These are phyloP conservation scores for Argyresthia goedartella DNA, from an alignment of 2,888 invertebrate species.

Conservation along the genomic window DNA sequence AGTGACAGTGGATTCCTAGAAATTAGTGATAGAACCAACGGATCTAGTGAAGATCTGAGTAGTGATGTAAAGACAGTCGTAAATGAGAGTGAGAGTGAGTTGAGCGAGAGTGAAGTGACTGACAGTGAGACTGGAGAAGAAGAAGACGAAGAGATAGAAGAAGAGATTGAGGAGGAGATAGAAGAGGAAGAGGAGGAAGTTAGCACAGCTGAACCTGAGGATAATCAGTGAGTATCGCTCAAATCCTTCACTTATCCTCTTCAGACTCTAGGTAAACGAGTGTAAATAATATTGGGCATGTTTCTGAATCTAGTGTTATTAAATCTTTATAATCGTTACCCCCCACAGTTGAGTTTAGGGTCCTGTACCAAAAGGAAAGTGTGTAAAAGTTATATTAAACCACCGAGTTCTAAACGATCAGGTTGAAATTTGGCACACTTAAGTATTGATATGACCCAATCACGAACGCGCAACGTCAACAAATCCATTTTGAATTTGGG, in stretches of 20 bases:
- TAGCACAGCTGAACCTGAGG: neutral
- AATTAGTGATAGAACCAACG: constrained; percentile 43
- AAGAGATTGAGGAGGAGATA: constrained; percentile 22
- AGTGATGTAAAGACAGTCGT: constrained; percentile 29
- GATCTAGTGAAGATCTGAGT: constrained; percentile 33
- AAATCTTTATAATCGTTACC: no score
- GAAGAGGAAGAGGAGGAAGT: constrained; percentile 15
- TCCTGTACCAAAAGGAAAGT: no score
- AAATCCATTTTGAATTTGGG: no score
- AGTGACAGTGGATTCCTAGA: constrained; percentile 66
- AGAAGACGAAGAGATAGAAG: constrained; percentile 21
- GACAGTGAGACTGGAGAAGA: constrained; percentile 11
- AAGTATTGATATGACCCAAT: no score
- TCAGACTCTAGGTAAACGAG: no score
- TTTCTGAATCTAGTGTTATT: no score
- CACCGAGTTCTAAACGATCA: no score
- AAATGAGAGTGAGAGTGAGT: constrained; percentile 17
- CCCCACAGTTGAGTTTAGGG: no score
- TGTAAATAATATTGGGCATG: no score
- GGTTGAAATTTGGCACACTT: no score
- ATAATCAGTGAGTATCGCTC: neutral
- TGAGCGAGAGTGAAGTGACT: constrained; percentile 17
- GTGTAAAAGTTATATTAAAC: no score
- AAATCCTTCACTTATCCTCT: neutral
- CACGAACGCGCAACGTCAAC: no score